Evolutionary conservation across 2,113 vertebrate species (phyloP).

Genomic region (Malurus elegans): DNA sequence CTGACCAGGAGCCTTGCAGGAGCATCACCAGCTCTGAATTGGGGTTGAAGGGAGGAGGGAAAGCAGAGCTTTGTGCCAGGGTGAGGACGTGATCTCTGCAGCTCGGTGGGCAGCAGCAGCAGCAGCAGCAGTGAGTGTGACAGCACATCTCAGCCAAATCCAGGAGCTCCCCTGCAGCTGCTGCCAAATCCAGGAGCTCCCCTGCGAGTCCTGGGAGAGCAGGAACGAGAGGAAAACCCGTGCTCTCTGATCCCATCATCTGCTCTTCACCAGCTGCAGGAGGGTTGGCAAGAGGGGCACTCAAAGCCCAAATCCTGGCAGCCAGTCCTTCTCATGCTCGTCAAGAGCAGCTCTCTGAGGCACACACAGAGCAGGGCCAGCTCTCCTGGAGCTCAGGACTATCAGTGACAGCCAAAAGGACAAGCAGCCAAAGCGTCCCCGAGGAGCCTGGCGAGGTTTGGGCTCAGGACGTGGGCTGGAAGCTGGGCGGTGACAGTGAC

Average conservation of each 20-base stretch:
- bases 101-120: not conserved
- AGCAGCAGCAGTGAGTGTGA: not conserved
- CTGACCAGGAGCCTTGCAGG: not conserved
- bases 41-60: not conserved
- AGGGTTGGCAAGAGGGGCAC: not conserved
- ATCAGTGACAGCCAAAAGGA: not conserved
- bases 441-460: not conserved
- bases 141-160: not conserved
- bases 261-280: not conserved
- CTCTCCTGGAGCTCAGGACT: not conserved
- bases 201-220: not conserved
- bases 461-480: not conserved
- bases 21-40: not conserved
- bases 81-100: not conserved
- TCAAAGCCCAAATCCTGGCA: not conserved
- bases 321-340: not conserved
- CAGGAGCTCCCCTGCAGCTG: not conserved
- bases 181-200: not conserved
- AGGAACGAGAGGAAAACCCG: not conserved
- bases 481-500: not conserved
- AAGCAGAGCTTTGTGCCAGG: not conserved
- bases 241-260: not conserved
- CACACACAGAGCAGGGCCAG: not conserved
- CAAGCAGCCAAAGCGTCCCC: fast-evolving
- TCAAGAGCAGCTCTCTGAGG: not conserved